Conservation (phyloP, 2,888 invertebrate species). For the Ypsolopha scabrella region DNA sequence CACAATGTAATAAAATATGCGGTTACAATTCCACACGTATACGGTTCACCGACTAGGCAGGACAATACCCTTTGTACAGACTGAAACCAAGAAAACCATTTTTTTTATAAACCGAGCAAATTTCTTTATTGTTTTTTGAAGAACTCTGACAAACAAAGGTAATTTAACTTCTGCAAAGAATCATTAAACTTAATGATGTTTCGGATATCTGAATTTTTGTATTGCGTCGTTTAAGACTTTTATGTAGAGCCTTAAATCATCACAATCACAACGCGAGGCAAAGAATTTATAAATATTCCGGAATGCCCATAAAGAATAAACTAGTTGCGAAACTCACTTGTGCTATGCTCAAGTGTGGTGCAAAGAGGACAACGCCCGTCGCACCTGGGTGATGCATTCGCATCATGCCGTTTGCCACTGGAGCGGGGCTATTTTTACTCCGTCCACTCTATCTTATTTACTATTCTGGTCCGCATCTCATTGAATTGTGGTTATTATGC, state of each 20-base stretch:
- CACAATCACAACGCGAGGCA: too few relatives aligned
- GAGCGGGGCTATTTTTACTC: conserved; percentile 65
- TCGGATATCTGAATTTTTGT: neutral
- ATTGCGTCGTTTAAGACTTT: neutral
- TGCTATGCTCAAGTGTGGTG: neutral
- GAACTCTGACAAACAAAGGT: neutral
- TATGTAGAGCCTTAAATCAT: neutral
- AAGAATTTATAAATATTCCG: neutral
- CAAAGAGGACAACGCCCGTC: conserved; percentile 45
- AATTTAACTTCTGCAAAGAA: neutral
- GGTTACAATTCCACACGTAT: neutral
- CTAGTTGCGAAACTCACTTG: neutral
- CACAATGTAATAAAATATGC: neutral
- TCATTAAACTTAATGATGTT: neutral
- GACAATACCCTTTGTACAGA: conserved; percentile 1
- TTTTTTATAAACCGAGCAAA: neutral
- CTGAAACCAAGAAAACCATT: neutral
- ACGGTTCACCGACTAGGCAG: conserved; percentile 3
- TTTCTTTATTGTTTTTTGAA: neutral
- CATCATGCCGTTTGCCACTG: conserved; percentile 46
- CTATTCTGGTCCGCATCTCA: conserved; percentile 69
- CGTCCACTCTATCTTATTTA: conserved; percentile 67
- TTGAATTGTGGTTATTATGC: conserved; percentile 71
- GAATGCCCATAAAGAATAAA: neutral
- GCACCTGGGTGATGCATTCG: conserved; percentile 64